Evolutionary conservation across 30 jellyfish, hydroid and myxozoan genomes (phyloP).

Genomic region (Pseudorhiza aurosa): DNA sequence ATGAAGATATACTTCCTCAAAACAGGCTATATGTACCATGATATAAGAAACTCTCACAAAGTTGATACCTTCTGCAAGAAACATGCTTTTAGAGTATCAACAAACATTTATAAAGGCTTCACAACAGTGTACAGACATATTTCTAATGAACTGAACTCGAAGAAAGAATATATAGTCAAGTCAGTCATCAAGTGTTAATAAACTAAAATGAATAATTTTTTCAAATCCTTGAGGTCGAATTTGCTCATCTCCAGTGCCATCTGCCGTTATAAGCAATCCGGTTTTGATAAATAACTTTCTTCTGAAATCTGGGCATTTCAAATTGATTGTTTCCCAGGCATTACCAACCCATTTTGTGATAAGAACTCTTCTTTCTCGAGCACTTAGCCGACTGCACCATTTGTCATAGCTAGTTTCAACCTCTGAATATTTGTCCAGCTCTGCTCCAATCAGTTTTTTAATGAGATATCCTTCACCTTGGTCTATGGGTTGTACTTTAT

Average conservation of each 20-base stretch:
- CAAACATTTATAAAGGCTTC: too few species aligned
- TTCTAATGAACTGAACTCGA: too few species aligned
- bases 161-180: too few species aligned
- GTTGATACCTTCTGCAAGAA: too few species aligned
- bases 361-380: conserved; percentile 14
- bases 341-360: conserved; percentile 4
- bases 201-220: conserved; percentile 11
- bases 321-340: conserved; percentile 2
- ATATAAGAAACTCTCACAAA: too few species aligned
- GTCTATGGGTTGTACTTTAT: conserved; percentile 34
- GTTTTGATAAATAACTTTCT: conserved; percentile 32
- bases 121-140: too few species aligned
- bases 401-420: conserved; percentile 1
- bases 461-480: conserved; percentile 32
- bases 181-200: too few species aligned
- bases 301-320: conserved; percentile 18
- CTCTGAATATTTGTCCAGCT: conserved; percentile 21
- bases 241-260: conserved; percentile 9
- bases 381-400: conserved; percentile 12
- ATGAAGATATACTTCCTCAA: too few species aligned
- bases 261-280: conserved; percentile 23
- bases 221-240: conserved; percentile 26
- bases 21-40: too few species aligned
- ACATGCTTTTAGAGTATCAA: too few species aligned
- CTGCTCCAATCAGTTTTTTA: conserved; percentile 25